Evolutionary conservation across 2,888 invertebrate species (phyloP).

Genomic region (Eupithecia tripunctaria): DNA sequence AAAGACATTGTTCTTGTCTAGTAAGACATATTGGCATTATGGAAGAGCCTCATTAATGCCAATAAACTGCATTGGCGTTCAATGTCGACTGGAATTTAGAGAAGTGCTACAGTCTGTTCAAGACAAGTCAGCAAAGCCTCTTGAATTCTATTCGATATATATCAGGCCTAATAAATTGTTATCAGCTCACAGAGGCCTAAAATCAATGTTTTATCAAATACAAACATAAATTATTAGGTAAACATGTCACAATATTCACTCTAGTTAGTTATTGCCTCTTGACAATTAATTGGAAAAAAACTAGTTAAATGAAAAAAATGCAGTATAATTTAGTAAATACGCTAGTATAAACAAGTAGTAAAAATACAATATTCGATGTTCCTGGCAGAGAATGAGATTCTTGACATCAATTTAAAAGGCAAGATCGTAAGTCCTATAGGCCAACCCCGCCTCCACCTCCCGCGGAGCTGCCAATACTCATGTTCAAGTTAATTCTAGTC

Average conservation of each 20-base stretch:
- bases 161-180: slow-evolving; percentile 34
- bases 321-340: slow-evolving; percentile 47
- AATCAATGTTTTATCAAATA: slow-evolving; percentile 5
- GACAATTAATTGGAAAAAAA: slow-evolving; percentile 39
- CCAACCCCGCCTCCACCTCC: slow-evolving; percentile 12
- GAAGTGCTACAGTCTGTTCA: slow-evolving; percentile 23
- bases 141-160: slow-evolving; percentile 26
- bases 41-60: slow-evolving; percentile 39
- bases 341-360: slow-evolving; percentile 45
- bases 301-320: slow-evolving; percentile 43
- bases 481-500: slow-evolving; percentile 40
- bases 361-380: slow-evolving; percentile 47
- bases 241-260: not conserved
- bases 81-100: slow-evolving; percentile 36
- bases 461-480: slow-evolving; percentile 39
- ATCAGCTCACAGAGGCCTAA: slow-evolving; percentile 30
- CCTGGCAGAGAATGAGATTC: slow-evolving; percentile 47
- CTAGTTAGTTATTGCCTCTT: slow-evolving; percentile 1
- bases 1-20: slow-evolving; percentile 40
- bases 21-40: slow-evolving; percentile 38
- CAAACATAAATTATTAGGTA: slow-evolving; percentile 1
- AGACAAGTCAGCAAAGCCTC: slow-evolving; percentile 24
- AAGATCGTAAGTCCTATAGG: slow-evolving; percentile 48
- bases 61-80: slow-evolving; percentile 34
- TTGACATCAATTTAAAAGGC: slow-evolving; percentile 49